These are phyloP conservation scores for Heliconius ismenius DNA, from an alignment of 2,888 invertebrate species.

Conservation along the genomic window DNA sequence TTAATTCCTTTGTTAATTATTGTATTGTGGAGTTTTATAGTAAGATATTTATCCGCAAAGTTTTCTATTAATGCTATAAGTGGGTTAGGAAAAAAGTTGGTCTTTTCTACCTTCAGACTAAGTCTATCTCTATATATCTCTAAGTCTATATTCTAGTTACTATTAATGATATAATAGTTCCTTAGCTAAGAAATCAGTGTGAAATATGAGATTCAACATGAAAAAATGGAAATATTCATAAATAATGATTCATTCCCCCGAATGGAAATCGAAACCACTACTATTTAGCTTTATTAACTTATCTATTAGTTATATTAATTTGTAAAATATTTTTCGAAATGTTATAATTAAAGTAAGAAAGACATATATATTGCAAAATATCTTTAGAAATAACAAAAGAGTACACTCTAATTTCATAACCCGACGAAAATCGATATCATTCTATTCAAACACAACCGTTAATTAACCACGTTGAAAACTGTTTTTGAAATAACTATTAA, in stretches of 20 bases:
- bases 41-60: background rate
- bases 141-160: background rate
- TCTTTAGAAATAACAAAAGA: background rate
- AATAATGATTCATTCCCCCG: too few relatives aligned
- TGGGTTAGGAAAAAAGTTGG: background rate
- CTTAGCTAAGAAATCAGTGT: too few relatives aligned
- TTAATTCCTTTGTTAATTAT: constrained; percentile 16
- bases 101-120: background rate
- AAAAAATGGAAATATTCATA: too few relatives aligned
- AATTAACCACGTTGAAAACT: constrained; percentile 43
- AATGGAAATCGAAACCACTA: too few relatives aligned
- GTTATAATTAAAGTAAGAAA: too few relatives aligned
- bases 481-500: constrained; percentile 45
- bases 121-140: background rate
- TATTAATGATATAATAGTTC: background rate
- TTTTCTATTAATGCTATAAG: background rate
- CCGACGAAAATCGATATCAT: constrained; percentile 41
- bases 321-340: too few relatives aligned
- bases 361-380: too few relatives aligned
- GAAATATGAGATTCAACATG: too few relatives aligned
- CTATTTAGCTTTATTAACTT: too few relatives aligned
- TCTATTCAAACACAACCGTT: constrained; percentile 43
- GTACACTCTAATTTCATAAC: constrained; percentile 37
- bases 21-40: background rate
- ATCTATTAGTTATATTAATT: too few relatives aligned